Conservation (phyloP, 2,113 vertebrate species). For the Tringa solitaria region DNA sequence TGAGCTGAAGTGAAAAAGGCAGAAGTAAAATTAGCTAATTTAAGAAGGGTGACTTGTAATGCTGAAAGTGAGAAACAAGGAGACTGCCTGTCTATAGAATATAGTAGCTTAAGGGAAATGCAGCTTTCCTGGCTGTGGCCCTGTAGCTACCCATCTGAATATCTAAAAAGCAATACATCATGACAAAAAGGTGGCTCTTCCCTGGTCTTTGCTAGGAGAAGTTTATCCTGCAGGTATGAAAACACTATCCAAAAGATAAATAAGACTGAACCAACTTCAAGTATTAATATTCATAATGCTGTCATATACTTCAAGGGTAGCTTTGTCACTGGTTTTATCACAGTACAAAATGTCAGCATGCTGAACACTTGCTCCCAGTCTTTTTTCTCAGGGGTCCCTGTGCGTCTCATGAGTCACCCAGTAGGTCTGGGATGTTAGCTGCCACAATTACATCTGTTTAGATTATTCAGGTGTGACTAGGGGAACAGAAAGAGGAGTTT, state of each 20-base stretch:
- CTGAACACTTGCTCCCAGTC: not conserved
- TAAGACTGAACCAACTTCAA: not conserved
- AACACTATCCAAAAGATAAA: not conserved
- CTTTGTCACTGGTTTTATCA: not conserved
- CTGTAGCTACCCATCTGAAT: conserved; percentile 7
- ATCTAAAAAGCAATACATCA: not conserved
- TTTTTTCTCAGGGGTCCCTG: not conserved
- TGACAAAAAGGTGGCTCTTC: not conserved
- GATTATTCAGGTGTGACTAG: not conserved
- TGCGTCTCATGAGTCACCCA: not conserved
- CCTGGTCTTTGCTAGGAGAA: not conserved
- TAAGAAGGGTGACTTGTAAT: not conserved
- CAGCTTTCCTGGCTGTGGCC: conserved; percentile 17
- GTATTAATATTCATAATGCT: not conserved
- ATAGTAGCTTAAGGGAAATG: conserved; percentile 23
- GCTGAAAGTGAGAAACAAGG: not conserved
- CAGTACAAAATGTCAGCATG: not conserved
- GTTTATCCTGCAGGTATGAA: not conserved
- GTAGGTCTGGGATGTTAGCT: not conserved
- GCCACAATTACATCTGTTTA: not conserved
- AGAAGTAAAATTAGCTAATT: conserved; percentile 57
- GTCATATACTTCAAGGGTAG: not conserved
- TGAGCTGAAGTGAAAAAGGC: conserved; percentile 45
- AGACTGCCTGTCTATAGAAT: conserved; percentile 25
- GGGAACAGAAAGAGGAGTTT: not conserved